Evolutionary conservation across 2,888 invertebrate genomes (phyloP).

Genomic region (Nomada flava): DNA sequence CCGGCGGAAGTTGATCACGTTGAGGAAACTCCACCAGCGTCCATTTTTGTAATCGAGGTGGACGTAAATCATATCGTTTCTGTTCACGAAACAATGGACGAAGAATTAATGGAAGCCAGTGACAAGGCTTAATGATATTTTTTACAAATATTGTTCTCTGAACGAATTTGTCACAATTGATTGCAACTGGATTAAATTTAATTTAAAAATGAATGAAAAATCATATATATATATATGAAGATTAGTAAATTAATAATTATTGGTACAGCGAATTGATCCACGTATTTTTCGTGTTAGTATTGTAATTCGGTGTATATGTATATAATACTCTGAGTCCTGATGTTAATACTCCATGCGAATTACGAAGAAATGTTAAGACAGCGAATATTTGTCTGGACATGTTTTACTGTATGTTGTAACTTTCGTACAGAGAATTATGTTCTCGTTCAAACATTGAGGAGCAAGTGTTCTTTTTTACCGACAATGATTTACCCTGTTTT

Average conservation of each 20-base stretch:
- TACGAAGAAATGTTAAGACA: slow-evolving; percentile 14
- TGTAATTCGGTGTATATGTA: slow-evolving; percentile 31
- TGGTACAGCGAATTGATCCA: not conserved
- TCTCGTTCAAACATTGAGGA: not conserved
- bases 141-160: not conserved
- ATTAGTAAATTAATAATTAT: not conserved
- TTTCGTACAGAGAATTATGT: not conserved
- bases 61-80: slow-evolving; percentile 71
- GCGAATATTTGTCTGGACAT: slow-evolving; percentile 29
- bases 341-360: slow-evolving; percentile 37
- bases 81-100: slow-evolving; percentile 33
- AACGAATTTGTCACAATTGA: not conserved
- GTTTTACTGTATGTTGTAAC: slow-evolving; percentile 2
- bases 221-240: not conserved
- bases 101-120: slow-evolving; percentile 47
- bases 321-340: slow-evolving; percentile 37
- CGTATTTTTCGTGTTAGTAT: slow-evolving; percentile 34
- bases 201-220: not conserved
- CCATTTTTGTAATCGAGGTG: slow-evolving; percentile 76
- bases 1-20: slow-evolving; percentile 54
- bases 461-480: not conserved
- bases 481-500: slow-evolving; percentile 11
- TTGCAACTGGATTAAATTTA: slow-evolving; percentile 4
- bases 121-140: slow-evolving; percentile 49
- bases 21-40: slow-evolving; percentile 63